Evolutionary conservation across 2,888 invertebrate species (phyloP), one percentile per base, ranked within the genome.

Genomic region (Notodonta ziczac): DNA sequence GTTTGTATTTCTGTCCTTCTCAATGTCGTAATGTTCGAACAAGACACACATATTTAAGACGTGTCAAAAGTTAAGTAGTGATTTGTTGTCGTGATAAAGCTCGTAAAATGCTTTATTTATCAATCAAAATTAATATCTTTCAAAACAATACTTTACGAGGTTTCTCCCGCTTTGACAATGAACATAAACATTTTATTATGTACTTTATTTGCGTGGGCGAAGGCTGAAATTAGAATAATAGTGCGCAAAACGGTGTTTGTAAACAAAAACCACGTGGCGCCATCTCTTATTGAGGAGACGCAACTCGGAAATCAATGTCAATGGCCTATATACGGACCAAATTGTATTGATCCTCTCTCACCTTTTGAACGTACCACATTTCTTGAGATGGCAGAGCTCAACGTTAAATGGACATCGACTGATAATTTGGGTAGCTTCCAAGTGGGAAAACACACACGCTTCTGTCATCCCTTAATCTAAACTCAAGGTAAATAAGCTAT

Each of bases 251-350:
- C 48, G 48, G 0, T 76, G 70, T 78, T 73, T 62, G 73, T 75
- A 78, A 79, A 78, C 75, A 76, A 70, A 66, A 66, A 39, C 0
- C 66, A 59, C 62, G 72, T 75, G 75, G 77, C 73, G 71, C 71
- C 76, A 74, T 74, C 78, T 79, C 24, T 72, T 65, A 59, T 63
- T 16, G 35, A 44, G 42, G 2, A 35, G 56, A 59, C 35, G 58
- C 53, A 72, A 67, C 60, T 48, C 2, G 10, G 5, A 51, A 60
- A 52, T 9, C 40, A 58, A 60, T 72, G 73, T 76, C 72, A 73
- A 76, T 73, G 79, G 65, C 76, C 76, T 71, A 56, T 48, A 56
- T 65, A 0, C 0, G 12, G 60, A 62, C 71, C 74, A 71, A 57
- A n/a, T 0, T 65, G 51, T 6, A 39, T 42, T 63, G 72, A 69